Conservation (phyloP, 2,113 vertebrate genomes). For the Ictalurus punctatus region DNA sequence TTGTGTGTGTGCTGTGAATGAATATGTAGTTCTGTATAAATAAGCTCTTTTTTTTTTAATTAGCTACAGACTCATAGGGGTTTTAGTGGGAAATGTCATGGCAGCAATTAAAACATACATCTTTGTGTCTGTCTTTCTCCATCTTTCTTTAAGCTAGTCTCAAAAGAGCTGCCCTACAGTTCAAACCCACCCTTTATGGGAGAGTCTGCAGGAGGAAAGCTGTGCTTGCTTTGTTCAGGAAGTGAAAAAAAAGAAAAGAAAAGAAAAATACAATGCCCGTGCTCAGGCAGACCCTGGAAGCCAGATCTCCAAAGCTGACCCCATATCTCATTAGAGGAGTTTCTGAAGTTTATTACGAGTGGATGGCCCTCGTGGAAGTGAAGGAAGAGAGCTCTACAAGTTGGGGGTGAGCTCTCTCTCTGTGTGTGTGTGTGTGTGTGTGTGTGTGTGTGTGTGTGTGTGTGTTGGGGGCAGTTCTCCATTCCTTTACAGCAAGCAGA, state of each 20-base stretch:
- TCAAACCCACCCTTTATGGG: slow-evolving; percentile 26
- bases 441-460: slow-evolving; percentile 55
- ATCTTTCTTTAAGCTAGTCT: slow-evolving; percentile 13
- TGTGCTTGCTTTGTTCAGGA: slow-evolving; percentile 43
- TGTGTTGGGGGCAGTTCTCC: slow-evolving; percentile 40
- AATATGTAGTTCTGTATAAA: background rate
- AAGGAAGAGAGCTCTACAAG: slow-evolving; percentile 36
- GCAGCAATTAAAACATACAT: slow-evolving; percentile 30
- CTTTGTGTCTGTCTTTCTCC: slow-evolving; percentile 14
- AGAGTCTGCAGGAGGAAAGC: slow-evolving; percentile 32
- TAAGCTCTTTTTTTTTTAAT: background rate
- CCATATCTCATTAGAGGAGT: slow-evolving; percentile 51
- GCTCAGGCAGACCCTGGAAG: slow-evolving; percentile 42
- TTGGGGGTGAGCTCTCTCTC: slow-evolving; percentile 1
- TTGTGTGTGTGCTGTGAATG: background rate
- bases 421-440: slow-evolving; percentile 44
- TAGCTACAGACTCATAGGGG: background rate
- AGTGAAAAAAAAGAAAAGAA: slow-evolving; percentile 28
- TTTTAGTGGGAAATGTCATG: background rate
- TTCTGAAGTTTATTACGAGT: slow-evolving; percentile 57
- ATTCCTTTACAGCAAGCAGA: slow-evolving; percentile 53
- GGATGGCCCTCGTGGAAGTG: slow-evolving; percentile 35
- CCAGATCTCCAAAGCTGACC: slow-evolving; percentile 48
- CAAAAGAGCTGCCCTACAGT: slow-evolving; percentile 13
- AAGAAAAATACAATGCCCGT: slow-evolving; percentile 29